Evolutionary conservation across 2,113 vertebrate genomes (phyloP).

Genomic region (Hemiprocne comata): DNA sequence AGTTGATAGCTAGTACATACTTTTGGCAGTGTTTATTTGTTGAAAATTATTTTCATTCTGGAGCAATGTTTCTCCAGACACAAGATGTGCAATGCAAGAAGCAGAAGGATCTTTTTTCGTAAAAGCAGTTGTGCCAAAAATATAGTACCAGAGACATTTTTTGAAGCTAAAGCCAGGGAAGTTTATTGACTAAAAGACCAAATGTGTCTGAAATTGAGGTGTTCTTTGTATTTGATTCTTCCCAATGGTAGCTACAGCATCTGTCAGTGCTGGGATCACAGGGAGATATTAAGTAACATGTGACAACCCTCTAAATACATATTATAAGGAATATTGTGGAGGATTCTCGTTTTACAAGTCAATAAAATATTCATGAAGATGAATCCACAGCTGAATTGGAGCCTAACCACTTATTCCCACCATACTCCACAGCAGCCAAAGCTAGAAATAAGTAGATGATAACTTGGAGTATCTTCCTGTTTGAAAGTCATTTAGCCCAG

Average conservation of each 20-base stretch:
- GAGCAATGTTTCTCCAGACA: background rate
- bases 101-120: background rate
- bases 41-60: background rate
- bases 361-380: background rate
- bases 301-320: accelerated
- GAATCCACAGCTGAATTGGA: background rate
- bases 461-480: background rate
- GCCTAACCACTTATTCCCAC: background rate
- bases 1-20: background rate
- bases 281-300: background rate
- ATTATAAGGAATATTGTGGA: background rate
- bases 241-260: background rate
- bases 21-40: background rate
- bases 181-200: background rate
- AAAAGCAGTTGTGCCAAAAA: background rate
- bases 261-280: background rate
- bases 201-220: background rate
- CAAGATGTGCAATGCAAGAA: background rate
- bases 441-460: background rate
- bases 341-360: background rate
- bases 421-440: background rate
- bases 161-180: background rate
- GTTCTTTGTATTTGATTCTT: background rate
- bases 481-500: background rate
- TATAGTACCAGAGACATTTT: background rate